A percentile compares a stretch with the other conserved stretches of the same genome.
phyloP scores from a whole-genome alignment of 92 coral and sea anemone genomes.

The Umimayanthus kanabou region DNA sequence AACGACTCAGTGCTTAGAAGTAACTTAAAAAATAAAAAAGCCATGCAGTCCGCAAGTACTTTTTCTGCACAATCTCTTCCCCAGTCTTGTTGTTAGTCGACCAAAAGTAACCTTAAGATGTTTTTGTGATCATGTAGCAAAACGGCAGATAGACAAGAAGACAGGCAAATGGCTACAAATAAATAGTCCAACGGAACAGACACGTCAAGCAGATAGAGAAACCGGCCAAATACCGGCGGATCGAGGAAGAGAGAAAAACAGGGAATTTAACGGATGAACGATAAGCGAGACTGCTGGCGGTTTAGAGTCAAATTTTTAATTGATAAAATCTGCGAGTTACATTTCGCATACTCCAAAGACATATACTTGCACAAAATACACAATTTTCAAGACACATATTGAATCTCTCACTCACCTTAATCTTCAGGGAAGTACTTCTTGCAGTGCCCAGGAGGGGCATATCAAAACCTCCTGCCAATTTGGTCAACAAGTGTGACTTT shows the following conservation, averaged over 20 bases:
- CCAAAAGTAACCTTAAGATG: background rate
- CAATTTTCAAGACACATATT: background rate
- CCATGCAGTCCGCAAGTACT: background rate
- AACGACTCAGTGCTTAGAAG: no score
- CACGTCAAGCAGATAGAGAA: no score
- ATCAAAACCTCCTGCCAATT: slow-evolving; percentile 19
- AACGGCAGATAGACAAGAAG: background rate
- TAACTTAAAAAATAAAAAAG: no score
- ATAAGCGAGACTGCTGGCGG: background rate
- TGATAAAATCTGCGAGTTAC: no score
- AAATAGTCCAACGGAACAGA: no score
- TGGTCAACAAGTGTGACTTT: slow-evolving; percentile 17
- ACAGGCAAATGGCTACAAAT: background rate
- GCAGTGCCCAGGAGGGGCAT: slow-evolving; percentile 17
- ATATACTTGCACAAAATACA: no score
- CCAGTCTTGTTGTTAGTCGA: background rate
- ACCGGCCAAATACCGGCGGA: no score
- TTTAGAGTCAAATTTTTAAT: background rate
- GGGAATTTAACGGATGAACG: background rate
- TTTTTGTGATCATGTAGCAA: background rate
- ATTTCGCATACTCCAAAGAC: no score
- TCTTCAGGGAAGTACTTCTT: slow-evolving; percentile 23
- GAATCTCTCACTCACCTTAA: slow-evolving; percentile 7
- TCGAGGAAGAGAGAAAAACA: no score
- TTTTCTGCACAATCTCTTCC: no score